Evolutionary conservation across 2,797 vertebrate species (phyloP).

Genomic region (Nannoperca obscura): DNA sequence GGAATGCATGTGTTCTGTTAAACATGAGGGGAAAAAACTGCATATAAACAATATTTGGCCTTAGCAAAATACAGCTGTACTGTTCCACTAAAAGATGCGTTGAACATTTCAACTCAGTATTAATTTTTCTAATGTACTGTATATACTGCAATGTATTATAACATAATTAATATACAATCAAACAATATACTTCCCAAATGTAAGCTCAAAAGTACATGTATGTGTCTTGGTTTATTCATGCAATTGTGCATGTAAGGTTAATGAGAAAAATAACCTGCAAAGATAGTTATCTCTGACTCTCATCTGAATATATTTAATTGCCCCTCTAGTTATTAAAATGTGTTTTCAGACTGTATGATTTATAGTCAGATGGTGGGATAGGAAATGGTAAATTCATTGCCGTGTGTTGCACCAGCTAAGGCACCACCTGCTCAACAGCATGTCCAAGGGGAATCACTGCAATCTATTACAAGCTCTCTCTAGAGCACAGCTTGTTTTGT

Average conservation of each 20-base stretch:
- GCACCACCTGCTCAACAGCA: slow-evolving; percentile 85
- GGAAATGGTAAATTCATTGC: slow-evolving; percentile 83
- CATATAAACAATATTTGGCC: background rate
- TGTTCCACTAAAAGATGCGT: background rate
- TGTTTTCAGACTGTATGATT: slow-evolving; percentile 77
- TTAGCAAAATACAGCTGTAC: background rate
- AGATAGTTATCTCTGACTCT: slow-evolving; percentile 52
- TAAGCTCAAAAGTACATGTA: background rate
- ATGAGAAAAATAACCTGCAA: slow-evolving; percentile 69
- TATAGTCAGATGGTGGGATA: slow-evolving; percentile 81
- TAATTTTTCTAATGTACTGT: background rate
- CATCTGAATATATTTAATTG: slow-evolving; percentile 76
- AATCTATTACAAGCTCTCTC: slow-evolving; percentile 86
- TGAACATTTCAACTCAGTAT: background rate
- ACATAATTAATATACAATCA: too few species aligned
- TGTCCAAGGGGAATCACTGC: slow-evolving; percentile 82
- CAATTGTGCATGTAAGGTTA: slow-evolving; percentile 42
- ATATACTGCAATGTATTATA: background rate
- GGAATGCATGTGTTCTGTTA: background rate
- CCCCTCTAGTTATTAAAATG: slow-evolving; percentile 77
- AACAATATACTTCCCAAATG: background rate
- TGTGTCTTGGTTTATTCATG: slow-evolving; percentile 12
- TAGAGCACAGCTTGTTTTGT: slow-evolving; percentile 83
- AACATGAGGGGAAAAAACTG: background rate
- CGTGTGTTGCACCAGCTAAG: slow-evolving; percentile 82